phyloP scores from a whole-genome alignment of 1,140 invertebrate genomes.

The Eufriesea mexicana region DNA sequence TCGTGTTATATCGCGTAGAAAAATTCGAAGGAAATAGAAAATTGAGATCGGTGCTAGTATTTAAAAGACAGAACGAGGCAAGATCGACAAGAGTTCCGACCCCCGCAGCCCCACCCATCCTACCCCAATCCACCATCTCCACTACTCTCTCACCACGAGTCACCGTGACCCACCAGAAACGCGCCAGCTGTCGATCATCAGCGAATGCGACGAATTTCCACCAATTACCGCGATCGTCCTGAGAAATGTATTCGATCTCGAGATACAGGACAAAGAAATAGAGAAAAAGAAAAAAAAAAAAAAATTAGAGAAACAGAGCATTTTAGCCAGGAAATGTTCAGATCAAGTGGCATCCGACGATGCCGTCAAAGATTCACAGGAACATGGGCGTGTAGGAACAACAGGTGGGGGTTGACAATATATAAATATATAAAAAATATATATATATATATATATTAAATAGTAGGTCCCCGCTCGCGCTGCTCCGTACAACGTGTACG shows the following conservation, averaged over 20 bases:
- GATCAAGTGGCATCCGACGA: not conserved
- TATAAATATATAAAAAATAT: not conserved
- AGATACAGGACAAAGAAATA: not conserved
- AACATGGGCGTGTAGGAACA: not conserved
- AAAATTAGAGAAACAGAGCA: not conserved
- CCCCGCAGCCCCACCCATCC: not conserved
- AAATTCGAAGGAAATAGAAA: too few species aligned
- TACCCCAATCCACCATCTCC: too few species aligned
- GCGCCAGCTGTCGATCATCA: not conserved
- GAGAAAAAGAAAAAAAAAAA: not conserved
- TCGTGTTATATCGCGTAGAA: too few species aligned
- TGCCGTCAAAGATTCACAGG: too few species aligned
- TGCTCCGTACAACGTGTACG: slow-evolving; percentile 11
- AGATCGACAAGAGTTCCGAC: not conserved
- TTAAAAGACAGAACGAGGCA: too few species aligned
- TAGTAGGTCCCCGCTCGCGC: not conserved
- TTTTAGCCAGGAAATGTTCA: not conserved
- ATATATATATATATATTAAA: not conserved
- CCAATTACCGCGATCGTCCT: slow-evolving; percentile 41
- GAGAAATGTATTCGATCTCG: not conserved
- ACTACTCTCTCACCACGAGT: not conserved
- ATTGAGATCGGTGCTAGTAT: too few species aligned
- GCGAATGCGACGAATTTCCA: slow-evolving; percentile 5
- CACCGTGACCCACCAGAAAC: too few species aligned
- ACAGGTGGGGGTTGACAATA: not conserved